Conservation (phyloP, 2,113 vertebrate species). For the Podocnemis expansa region DNA sequence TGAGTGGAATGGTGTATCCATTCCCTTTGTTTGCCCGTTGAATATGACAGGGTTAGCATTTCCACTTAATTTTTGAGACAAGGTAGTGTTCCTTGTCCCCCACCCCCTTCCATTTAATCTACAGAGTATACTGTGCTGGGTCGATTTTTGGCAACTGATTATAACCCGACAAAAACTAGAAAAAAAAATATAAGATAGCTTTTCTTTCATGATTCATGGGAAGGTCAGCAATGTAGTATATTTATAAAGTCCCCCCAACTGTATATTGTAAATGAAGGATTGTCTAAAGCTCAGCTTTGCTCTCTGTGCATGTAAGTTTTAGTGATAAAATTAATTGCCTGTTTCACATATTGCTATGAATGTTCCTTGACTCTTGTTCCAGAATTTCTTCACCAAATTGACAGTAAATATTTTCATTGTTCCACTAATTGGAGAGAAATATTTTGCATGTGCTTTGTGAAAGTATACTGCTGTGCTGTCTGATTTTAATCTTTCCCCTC, state of each 20-base stretch:
- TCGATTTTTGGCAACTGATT: neutral
- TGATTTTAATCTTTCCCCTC: constrained; percentile 62
- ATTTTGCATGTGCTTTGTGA: constrained; percentile 62
- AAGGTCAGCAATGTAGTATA: neutral
- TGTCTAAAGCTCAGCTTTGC: neutral
- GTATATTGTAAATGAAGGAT: neutral
- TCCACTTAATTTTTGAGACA: constrained; percentile 73
- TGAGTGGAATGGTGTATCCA: constrained; percentile 26
- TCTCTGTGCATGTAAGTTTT: neutral
- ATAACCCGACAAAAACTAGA: neutral
- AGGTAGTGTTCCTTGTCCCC: neutral
- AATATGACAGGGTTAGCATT: constrained; percentile 71
- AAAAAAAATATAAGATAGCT: neutral
- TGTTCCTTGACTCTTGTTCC: constrained; percentile 39
- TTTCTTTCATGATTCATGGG: neutral
- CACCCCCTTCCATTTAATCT: neutral
- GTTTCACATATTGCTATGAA: constrained; percentile 23
- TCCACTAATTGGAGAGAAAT: constrained; percentile 62
- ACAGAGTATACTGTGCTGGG: neutral
- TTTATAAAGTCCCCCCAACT: neutral
- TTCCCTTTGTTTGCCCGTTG: constrained; percentile 71
- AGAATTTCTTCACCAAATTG: constrained; percentile 59
- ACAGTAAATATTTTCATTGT: constrained; percentile 68
- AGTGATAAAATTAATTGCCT: constrained; percentile 1
- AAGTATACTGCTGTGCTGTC: constrained; percentile 62